phyloP scores from a whole-genome alignment of 2,113 vertebrate species.

The Muscicapa adusta region DNA sequence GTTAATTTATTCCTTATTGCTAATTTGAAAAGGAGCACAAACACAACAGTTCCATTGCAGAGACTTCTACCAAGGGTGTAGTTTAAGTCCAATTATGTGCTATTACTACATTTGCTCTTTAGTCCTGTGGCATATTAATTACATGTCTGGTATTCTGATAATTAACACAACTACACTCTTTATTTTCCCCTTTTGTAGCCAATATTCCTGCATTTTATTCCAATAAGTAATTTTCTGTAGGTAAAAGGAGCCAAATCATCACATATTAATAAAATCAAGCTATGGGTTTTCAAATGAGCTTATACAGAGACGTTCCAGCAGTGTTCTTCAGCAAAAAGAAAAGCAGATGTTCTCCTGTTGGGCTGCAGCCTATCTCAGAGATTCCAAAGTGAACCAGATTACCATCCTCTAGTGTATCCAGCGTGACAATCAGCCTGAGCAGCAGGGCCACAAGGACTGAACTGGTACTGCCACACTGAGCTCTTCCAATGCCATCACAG shows the following conservation, averaged over 20 bases:
- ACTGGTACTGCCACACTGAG: not conserved
- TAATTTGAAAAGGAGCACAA: slow-evolving; percentile 73
- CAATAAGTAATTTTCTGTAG: slow-evolving; percentile 15
- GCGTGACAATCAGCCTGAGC: not conserved
- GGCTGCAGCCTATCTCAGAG: not conserved
- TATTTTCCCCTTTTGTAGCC: slow-evolving; percentile 13
- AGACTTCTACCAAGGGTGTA: slow-evolving; percentile 54
- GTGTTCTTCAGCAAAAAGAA: not conserved
- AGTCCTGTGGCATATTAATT: slow-evolving; percentile 75
- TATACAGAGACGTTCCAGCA: not conserved
- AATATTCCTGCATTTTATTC: slow-evolving; percentile 13
- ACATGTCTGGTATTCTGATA: slow-evolving; percentile 60
- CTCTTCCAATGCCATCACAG: not conserved
- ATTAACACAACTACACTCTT: slow-evolving; percentile 75
- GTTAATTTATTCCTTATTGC: slow-evolving; percentile 67
- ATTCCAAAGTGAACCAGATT: not conserved
- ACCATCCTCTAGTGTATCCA: not conserved
- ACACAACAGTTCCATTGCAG: slow-evolving; percentile 43
- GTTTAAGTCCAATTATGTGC: slow-evolving; percentile 65
- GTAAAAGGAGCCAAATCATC: slow-evolving; percentile 22
- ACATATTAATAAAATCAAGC: slow-evolving; percentile 24
- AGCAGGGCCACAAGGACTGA: not conserved
- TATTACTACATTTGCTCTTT: slow-evolving; percentile 70
- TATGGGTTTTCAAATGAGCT: not conserved
- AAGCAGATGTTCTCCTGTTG: not conserved